A percentile compares a stretch with the other conserved stretches of the same genome.
These are phyloP conservation scores for Yponomeuta plumbellus DNA, from an alignment of 2,888 invertebrate genomes.

Conservation along the genomic window DNA sequence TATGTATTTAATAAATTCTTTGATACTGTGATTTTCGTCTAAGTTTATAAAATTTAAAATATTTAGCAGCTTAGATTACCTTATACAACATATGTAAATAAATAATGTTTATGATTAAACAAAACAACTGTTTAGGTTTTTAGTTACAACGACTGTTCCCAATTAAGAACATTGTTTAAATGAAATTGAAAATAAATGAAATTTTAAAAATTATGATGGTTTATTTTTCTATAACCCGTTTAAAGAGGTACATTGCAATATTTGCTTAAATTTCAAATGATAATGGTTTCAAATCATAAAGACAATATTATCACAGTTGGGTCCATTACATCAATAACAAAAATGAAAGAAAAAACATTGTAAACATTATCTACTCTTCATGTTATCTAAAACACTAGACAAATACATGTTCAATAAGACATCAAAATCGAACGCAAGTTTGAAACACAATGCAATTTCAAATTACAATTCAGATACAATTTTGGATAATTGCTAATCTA, in stretches of 20 bases:
- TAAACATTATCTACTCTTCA: background rate
- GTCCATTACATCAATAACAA: constrained; percentile 38
- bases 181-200: constrained; percentile 29
- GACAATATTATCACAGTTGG: constrained; percentile 55
- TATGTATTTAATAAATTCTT: background rate
- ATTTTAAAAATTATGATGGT: constrained; percentile 25
- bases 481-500: no score
- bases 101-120: constrained; percentile 31
- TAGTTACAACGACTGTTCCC: constrained; percentile 42
- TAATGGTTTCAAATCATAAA: constrained; percentile 13
- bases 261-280: background rate
- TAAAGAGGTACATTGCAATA: background rate
- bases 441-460: no score
- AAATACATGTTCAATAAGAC: no score
- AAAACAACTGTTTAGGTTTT: constrained; percentile 20
- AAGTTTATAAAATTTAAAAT: constrained; percentile 30
- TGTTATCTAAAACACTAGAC: no score
- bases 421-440: no score
- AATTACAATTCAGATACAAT: no score
- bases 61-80: background rate
- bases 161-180: constrained; percentile 35
- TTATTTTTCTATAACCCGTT: constrained; percentile 15
- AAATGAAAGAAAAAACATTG: constrained; percentile 10
- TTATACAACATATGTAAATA: constrained; percentile 20
- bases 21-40: constrained; percentile 50